phyloP scores from a whole-genome alignment of 2,113 vertebrate species.

The Sylvietta virens region DNA sequence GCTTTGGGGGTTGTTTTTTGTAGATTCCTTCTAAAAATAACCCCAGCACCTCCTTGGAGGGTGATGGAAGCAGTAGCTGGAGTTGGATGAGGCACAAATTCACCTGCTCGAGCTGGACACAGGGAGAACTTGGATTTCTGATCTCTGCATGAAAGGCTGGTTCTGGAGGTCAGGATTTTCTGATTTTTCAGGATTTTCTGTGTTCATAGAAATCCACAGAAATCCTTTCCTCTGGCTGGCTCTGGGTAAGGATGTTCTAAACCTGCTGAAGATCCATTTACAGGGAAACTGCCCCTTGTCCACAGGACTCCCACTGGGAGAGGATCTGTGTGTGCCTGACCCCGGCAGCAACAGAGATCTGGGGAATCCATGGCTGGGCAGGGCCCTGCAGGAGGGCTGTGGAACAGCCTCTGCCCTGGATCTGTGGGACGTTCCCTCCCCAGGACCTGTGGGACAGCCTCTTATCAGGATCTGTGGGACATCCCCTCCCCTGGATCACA shows the following conservation, averaged over 20 bases:
- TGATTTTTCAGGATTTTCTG: not conserved
- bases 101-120: not conserved
- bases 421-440: not conserved
- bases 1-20: not conserved
- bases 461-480: not conserved
- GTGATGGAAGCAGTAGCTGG: not conserved
- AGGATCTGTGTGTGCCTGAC: not conserved
- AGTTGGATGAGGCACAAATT: not conserved
- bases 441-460: not conserved
- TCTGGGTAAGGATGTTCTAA: not conserved
- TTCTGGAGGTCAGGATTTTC: not conserved
- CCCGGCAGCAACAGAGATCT: accelerated
- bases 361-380: accelerated
- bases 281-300: not conserved
- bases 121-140: not conserved
- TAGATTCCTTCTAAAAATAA: conserved; percentile 1
- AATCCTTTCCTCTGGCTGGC: not conserved
- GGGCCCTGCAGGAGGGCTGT: not conserved
- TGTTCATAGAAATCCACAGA: not conserved
- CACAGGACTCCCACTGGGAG: accelerated
- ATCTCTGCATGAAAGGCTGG: not conserved
- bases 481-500: not conserved
- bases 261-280: not conserved
- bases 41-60: not conserved
- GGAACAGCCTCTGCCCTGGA: not conserved